Conservation (phyloP, 1,140 invertebrate species). For the Tetramorium parvispinum region DNA sequence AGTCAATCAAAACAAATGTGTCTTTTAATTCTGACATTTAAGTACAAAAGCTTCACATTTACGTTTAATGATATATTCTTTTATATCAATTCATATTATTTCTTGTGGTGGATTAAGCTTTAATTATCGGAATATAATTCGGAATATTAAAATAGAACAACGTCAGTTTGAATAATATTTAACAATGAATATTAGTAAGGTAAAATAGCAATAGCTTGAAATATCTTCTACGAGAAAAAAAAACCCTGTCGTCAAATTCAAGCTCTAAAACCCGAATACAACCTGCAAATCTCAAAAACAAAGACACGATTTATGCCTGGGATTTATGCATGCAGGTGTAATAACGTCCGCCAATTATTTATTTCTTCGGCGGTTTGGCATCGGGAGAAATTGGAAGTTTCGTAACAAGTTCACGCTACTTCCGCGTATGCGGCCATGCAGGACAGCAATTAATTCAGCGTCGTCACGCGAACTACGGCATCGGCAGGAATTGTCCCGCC, state of each 20-base stretch:
- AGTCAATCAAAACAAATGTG: neutral
- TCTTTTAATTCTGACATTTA: neutral
- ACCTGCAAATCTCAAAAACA: neutral
- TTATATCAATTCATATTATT: neutral
- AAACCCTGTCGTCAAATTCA: neutral
- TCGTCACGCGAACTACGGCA: conserved; percentile 22
- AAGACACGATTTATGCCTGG: neutral
- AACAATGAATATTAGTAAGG: neutral
- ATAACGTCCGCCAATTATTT: conserved; percentile 5
- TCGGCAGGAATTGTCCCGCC: conserved; percentile 36
- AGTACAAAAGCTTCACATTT: neutral
- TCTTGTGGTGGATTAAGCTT: neutral
- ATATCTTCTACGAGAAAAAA: neutral
- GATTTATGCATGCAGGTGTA: neutral
- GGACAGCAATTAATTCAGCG: conserved; percentile 28
- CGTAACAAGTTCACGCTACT: neutral
- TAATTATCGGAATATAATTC: neutral
- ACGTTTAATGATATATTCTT: neutral
- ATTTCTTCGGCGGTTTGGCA: neutral
- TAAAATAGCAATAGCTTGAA: neutral
- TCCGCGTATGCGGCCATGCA: neutral
- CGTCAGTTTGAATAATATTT: neutral
- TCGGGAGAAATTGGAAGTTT: neutral
- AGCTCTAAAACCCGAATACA: neutral
- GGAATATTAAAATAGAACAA: neutral